These are phyloP conservation scores for Lithophane semibrunnea DNA, from an alignment of 2,888 invertebrate species.

Conservation along the genomic window DNA sequence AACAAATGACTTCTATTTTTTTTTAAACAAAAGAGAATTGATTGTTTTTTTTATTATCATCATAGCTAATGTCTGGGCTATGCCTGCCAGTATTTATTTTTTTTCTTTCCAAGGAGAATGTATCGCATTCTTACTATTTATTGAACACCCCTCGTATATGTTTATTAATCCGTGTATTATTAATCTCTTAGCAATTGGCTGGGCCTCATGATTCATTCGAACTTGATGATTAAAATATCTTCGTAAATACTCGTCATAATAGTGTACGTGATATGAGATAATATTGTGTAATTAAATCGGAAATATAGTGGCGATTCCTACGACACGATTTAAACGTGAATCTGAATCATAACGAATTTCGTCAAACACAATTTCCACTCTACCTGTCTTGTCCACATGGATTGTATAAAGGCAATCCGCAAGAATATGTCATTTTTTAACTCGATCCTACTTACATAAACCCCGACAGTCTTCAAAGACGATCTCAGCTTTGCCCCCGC, in stretches of 20 bases:
- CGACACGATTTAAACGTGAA: neutral
- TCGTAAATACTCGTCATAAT: slow-evolving; percentile 1
- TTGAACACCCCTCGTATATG: too few species aligned
- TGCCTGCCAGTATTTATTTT: too few species aligned
- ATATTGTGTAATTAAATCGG: slow-evolving; percentile 32
- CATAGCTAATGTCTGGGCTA: too few species aligned
- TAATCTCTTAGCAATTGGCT: slow-evolving; percentile 8
- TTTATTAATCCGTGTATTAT: neutral
- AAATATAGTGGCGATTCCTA: neutral
- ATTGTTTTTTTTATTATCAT: too few species aligned
- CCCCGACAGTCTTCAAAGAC: neutral
- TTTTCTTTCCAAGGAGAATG: too few species aligned
- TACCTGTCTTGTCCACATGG: neutral
- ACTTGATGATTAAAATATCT: slow-evolving; percentile 11
- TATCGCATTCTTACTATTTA: too few species aligned
- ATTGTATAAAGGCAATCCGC: neutral
- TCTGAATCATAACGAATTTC: slow-evolving; percentile 1
- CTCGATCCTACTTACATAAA: neutral
- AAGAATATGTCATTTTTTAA: neutral
- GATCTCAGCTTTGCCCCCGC: neutral
- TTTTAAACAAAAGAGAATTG: too few species aligned
- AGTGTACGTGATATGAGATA: slow-evolving; percentile 19
- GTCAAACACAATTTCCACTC: neutral
- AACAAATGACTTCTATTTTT: too few species aligned
- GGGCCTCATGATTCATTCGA: slow-evolving; percentile 22